Evolutionary conservation across 2,888 invertebrate species (phyloP).

Genomic region (Machimus rusticus): DNA sequence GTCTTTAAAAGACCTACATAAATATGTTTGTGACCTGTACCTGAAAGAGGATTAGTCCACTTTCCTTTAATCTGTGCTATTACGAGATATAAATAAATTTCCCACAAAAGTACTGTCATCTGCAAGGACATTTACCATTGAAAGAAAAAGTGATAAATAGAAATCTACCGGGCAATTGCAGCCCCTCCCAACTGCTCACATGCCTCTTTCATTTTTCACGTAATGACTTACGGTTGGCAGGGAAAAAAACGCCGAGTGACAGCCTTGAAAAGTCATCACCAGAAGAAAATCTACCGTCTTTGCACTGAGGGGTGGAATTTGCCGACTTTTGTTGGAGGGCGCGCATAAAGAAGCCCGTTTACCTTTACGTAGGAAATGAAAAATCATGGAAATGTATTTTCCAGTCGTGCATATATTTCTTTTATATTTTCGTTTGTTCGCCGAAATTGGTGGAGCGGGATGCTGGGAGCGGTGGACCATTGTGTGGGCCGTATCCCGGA

Average conservation of each 20-base stretch:
- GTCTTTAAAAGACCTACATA: not conserved
- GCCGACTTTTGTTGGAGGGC: not conserved
- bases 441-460: not conserved
- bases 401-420: constrained; percentile 20
- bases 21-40: not conserved
- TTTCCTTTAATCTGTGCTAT: not conserved
- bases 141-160: constrained; percentile 34
- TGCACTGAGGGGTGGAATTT: not conserved
- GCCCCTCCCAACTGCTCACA: not conserved
- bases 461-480: not conserved
- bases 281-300: not conserved
- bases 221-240: constrained; percentile 3
- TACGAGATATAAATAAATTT: not conserved
- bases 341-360: not conserved
- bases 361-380: constrained; percentile 24
- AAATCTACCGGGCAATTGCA: not conserved
- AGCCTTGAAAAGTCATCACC: constrained; percentile 38
- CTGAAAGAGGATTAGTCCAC: not conserved
- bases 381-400: constrained; percentile 41
- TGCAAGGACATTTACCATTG: constrained; percentile 4
- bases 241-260: constrained; percentile 12
- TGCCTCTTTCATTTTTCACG: constrained; percentile 2
- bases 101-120: not conserved
- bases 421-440: constrained; percentile 12
- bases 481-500: not conserved